Base-by-base conservation (phyloP, 2,797 vertebrate species). In the Sebastolobus alascanus region DNA sequence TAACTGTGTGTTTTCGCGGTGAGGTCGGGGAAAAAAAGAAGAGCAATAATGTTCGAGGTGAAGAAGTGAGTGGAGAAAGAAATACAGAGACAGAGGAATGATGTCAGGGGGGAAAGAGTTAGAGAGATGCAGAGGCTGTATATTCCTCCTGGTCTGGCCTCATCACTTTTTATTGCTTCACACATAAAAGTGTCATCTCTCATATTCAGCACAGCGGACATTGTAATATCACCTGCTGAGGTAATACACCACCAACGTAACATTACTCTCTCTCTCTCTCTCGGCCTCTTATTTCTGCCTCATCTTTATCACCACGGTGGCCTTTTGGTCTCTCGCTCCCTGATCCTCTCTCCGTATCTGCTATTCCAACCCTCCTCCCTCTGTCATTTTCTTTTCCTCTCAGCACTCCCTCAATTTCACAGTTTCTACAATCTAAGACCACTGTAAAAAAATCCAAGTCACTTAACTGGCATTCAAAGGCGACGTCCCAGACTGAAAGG, bases 91-190 rank as follows among this genome's bases (percentile, higher is more conserved):
- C 20, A 11, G 27, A 72, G 50, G 58, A 69, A 80, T 80, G 68
- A 86, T 89, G 85, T 88, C 75, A 68, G 73, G 65, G 56, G 33
- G 31, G 18, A 56, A 76, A 68, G 63, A 80, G 80, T 61, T 52
- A 55, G 73, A 74, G 59, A 68, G 78, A 74, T 55, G 84, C 52
- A 64, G 31, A 84, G 55, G 61, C 67, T 81, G 77, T 89, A 87
- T 89, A 82, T 90, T 86, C 80, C 82, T 90, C 72, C 66, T 20
- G 65, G 87, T 86, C 80, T 86, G 60, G 77, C 82, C 75, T 92
- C 90, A 90, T 92, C 88, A 77, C 52, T 73, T 93, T 93, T 92
- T 94, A 93, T 89, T 89, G 78, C 88, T 83, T 85, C 75, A 87
- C 83, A 88, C 89, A 92, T 92, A 79, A 94, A 93, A 87, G 73